These are phyloP conservation scores for Elymnias hypermnestra DNA, from an alignment of 1,140 invertebrate species.

Conservation along the genomic window DNA sequence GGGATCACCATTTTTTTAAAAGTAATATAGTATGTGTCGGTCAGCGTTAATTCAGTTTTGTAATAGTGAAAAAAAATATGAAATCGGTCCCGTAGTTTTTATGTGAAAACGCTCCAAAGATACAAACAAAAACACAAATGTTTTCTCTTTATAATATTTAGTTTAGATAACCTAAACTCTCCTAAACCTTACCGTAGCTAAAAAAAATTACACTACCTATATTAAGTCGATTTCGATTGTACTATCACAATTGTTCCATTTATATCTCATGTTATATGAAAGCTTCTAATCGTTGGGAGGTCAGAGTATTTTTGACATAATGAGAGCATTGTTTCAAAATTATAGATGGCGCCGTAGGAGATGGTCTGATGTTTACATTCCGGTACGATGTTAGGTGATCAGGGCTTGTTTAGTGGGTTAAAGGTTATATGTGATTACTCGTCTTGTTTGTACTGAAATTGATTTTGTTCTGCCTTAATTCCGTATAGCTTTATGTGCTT, in stretches of 20 bases:
- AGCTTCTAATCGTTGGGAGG: constrained; percentile 16
- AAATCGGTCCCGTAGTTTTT: no score
- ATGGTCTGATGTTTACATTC: constrained; percentile 70
- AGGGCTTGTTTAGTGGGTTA: constrained; percentile 59
- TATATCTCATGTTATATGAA: background rate
- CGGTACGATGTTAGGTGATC: constrained; percentile 55
- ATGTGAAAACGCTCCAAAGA: no score
- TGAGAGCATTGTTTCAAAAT: constrained; percentile 62
- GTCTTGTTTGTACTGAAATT: constrained; percentile 48
- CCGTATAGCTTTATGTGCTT: constrained; percentile 7
- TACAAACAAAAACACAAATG: no score
- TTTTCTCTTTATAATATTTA: no score
- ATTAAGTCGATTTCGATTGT: constrained; percentile 1
- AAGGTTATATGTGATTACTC: constrained; percentile 63
- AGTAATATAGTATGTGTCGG: no score
- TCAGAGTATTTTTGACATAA: constrained; percentile 44
- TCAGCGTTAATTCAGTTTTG: no score
- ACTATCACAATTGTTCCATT: background rate
- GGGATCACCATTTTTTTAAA: no score
- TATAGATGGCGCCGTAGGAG: constrained; percentile 70
- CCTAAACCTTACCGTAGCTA: no score
- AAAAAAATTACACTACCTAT: no score
- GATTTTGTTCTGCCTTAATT: constrained; percentile 18
- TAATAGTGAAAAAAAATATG: no score
- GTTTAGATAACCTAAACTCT: no score